Evolutionary conservation across 2,797 vertebrate genomes (phyloP).

Genomic region (Coranthus polyacanthus): DNA sequence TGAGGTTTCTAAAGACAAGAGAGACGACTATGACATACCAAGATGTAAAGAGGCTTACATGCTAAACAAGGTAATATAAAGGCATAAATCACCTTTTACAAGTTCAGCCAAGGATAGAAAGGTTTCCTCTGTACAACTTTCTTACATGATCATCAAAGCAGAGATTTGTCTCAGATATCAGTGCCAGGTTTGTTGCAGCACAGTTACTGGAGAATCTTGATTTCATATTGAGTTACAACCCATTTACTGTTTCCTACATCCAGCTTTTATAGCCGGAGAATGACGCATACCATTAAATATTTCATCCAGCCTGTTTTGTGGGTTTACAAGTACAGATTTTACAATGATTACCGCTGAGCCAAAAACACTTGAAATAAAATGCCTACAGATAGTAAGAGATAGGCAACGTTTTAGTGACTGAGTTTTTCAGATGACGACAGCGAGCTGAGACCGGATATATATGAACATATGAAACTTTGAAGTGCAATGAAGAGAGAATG

Average conservation of each 20-base stretch:
- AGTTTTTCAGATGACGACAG: too few species aligned
- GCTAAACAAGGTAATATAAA: constrained; percentile 23
- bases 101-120: constrained; percentile 1
- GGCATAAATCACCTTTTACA: neutral
- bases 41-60: constrained; percentile 9
- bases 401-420: too few species aligned
- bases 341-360: too few species aligned
- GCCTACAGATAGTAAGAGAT: too few species aligned
- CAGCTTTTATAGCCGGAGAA: neutral
- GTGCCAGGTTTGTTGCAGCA: constrained; percentile 1
- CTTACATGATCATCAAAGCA: constrained; percentile 5
- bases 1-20: constrained; percentile 2
- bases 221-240: neutral
- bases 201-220: neutral
- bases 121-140: constrained; percentile 11
- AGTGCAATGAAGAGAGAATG: too few species aligned
- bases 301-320: neutral
- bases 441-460: too few species aligned
- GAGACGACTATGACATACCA: constrained; percentile 1
- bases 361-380: too few species aligned
- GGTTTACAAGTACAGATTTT: neutral
- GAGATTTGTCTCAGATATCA: constrained; percentile 13
- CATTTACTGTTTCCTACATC: neutral
- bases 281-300: neutral
- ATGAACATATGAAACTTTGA: too few species aligned